phyloP scores from a whole-genome alignment of 2,113 vertebrate genomes.

The Dasyurus viverrinus region DNA sequence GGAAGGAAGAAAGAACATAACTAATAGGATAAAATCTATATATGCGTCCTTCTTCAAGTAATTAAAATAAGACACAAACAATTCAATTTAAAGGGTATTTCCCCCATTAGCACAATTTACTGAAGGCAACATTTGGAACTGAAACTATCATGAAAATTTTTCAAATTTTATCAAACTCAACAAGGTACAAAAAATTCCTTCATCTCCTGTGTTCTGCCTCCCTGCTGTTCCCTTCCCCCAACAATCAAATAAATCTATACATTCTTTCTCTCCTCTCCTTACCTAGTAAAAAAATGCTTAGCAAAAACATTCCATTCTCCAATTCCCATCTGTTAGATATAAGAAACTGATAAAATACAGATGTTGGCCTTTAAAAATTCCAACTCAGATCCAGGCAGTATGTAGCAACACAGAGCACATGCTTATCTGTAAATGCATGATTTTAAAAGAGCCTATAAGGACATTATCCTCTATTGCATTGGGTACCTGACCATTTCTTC shows the following conservation, averaged over 20 bases:
- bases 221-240: neutral
- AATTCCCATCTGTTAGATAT: neutral
- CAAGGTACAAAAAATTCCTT: neutral
- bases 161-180: neutral
- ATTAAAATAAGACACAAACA: neutral
- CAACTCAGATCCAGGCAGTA: conserved; percentile 45
- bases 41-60: neutral
- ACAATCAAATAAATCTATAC: neutral
- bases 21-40: neutral
- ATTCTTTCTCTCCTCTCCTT: neutral
- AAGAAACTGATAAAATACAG: conserved; percentile 71
- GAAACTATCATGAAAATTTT: neutral
- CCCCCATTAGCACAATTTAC: neutral
- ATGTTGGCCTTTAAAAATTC: conserved; percentile 50
- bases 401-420: neutral
- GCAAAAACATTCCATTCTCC: conserved; percentile 6
- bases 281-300: conserved; percentile 33
- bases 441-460: conserved; percentile 55
- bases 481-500: conserved; percentile 39
- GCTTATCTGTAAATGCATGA: conserved; percentile 39
- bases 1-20: neutral
- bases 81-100: neutral
- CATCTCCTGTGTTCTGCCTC: neutral
- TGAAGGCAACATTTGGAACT: neutral
- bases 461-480: neutral